Evolutionary conservation across 2,888 invertebrate genomes (phyloP).

Genomic region (Zaprionus obscuricornis): DNA sequence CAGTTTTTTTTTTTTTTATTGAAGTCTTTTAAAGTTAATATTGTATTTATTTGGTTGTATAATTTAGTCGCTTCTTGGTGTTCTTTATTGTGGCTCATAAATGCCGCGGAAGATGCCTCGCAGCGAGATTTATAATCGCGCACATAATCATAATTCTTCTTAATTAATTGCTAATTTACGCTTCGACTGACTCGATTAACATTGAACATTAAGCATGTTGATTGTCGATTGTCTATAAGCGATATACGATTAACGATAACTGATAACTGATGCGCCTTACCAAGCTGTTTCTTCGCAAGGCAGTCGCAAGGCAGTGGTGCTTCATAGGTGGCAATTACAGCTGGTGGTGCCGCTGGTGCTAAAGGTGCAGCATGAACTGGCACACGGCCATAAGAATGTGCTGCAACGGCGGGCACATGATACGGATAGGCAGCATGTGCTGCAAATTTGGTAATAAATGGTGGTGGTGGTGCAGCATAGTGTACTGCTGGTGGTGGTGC

Average conservation of each 20-base stretch:
- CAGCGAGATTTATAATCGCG: conserved; percentile 44
- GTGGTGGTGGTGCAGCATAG: conserved; percentile 19
- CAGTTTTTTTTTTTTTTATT: conserved; percentile 24
- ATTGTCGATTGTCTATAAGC: background rate
- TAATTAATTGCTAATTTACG: conserved; percentile 67
- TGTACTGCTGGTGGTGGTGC: conserved; percentile 16
- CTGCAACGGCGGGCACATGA: conserved; percentile 3
- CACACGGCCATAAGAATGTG: conserved; percentile 13
- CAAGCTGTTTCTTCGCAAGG: conserved; percentile 46
- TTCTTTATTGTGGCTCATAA: conserved; percentile 36
- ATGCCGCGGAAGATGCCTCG: conserved; percentile 50
- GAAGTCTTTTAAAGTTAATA: conserved; percentile 2
- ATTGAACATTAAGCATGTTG: conserved; percentile 53
- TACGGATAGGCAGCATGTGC: conserved; percentile 6
- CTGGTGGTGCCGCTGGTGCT: conserved; percentile 20
- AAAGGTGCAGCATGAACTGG: conserved; percentile 40
- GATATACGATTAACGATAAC: no score
- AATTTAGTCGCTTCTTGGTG: conserved; percentile 24
- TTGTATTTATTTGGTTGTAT: conserved; percentile 32
- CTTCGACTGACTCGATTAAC: conserved; percentile 43
- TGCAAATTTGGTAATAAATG: conserved; percentile 7
- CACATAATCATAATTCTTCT: conserved; percentile 41
- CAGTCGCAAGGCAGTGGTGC: conserved; percentile 28
- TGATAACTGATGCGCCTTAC: conserved; percentile 36
- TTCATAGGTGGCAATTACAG: conserved; percentile 32